Base-by-base conservation (phyloP, 53 echinoderm and acorn worm genomes). In the Temnopleurus reevesii region DNA sequence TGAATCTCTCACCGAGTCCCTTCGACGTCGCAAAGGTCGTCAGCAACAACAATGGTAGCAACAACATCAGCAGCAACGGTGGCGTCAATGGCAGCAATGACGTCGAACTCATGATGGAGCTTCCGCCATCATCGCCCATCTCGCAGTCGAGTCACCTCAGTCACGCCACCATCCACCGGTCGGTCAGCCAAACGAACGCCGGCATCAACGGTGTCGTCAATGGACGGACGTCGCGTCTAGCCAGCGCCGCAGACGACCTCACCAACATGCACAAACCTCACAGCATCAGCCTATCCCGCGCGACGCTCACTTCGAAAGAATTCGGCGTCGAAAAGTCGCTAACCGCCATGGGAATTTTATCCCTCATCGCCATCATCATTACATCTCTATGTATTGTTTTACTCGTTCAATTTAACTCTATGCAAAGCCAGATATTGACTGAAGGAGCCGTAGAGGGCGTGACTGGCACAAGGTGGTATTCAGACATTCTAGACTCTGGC, bases 401-500 rank as follows among this genome's bases (percentile, higher is more conserved):
- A 15, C 55, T 99, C 24, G 64, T 99, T 28, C 91, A 93, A 54
- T 81, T 99, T 9, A 93, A 94, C 76, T 82, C 84, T 45, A 89
- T 94, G 51, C 94, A 99, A 55, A 86, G 81, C 28, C 90, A 89
- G 18, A 76, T 76, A 23, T 45, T 81, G 46, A 36, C 89, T 41
- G 53, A 45, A 2, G 92, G 84, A 29, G 41, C 51, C 21, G 61
- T 89, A 2, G 76, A 90, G 4, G 91, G 93, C 5, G 89, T 90
- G 33, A 90, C 90, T 8, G 94, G 92, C 18, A 63, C 53, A 15
- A 79, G 63, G 1, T 94, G 93, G 91, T 95, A 92, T 53, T 76
- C 92, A 59, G 91, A 92, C 43, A 88, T 99, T 3, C 47, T 99
- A 43, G 99, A 99, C 79, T 92, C 96, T 7, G 91, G 91, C 28